Percentiles rank a stretch among this genome's conserved stretches.
These are phyloP conservation scores for Penaeus indicus DNA, from an alignment of 1,140 invertebrate genomes.

Conservation along the genomic window DNA sequence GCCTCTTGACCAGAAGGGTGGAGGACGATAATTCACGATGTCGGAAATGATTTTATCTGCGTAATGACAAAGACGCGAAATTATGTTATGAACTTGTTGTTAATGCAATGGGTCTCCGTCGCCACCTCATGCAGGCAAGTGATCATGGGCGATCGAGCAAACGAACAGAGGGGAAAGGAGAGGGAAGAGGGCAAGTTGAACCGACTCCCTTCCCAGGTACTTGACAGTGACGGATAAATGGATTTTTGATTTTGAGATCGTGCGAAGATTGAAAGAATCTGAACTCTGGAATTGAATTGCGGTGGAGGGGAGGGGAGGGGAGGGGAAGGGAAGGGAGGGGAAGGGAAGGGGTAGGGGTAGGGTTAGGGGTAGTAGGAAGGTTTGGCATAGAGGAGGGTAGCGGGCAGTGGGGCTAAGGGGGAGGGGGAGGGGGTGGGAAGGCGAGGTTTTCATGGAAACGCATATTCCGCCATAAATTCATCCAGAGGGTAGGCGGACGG, in stretches of 20 bases:
- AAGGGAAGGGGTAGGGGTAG: neutral
- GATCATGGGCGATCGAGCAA: no score
- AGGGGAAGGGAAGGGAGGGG: constrained; percentile 1
- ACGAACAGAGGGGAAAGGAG: neutral
- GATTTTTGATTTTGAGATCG: constrained; percentile 59
- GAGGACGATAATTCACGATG: no score
- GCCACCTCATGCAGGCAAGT: no score
- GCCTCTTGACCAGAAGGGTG: no score
- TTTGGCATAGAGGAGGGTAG: neutral
- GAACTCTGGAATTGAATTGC: constrained; percentile 54
- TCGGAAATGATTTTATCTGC: no score
- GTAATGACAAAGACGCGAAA: no score
- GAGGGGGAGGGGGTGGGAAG: no score
- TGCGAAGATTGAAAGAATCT: constrained; percentile 53
- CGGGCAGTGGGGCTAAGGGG: neutral
- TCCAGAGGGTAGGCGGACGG: no score
- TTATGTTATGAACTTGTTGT: no score
- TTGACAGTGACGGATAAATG: constrained; percentile 61
- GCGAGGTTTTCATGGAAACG: no score
- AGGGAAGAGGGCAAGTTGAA: constrained; percentile 43
- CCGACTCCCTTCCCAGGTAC: constrained; percentile 34
- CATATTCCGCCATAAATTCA: no score
- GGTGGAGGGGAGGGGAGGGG: constrained; percentile 29
- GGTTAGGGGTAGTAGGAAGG: neutral
- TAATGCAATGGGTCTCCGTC: no score